Percentiles rank a stretch among this genome's conserved stretches.
Conservation (phyloP, 2,113 vertebrate genomes). For the Neolamprologus tretocephalus region DNA sequence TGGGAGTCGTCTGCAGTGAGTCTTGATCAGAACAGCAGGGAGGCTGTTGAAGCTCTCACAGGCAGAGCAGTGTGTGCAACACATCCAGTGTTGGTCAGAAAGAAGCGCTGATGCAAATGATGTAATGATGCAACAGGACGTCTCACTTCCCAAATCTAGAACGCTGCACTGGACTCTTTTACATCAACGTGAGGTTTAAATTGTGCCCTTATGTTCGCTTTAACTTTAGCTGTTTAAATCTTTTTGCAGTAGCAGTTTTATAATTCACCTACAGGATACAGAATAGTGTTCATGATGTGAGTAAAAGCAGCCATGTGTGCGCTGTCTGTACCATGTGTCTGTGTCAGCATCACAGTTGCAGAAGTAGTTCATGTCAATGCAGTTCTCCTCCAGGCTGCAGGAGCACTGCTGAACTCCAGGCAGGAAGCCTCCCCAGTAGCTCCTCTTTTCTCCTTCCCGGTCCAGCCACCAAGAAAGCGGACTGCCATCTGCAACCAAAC, state of each 20-base stretch:
- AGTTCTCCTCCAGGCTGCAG: conserved; percentile 93
- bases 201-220: not conserved
- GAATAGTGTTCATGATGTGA: too few species aligned
- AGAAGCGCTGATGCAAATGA: not conserved
- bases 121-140: not conserved
- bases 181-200: not conserved
- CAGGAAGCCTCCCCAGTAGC: conserved; percentile 91
- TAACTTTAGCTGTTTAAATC: not conserved
- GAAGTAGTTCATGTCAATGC: conserved; percentile 89
- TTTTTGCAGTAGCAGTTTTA: not conserved
- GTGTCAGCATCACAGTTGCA: conserved; percentile 94
- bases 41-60: not conserved
- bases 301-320: not conserved
- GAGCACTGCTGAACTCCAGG: conserved; percentile 91
- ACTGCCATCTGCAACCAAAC: conserved; percentile 76
- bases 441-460: conserved; percentile 79
- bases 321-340: conserved; percentile 76
- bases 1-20: not conserved
- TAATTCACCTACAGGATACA: not conserved
- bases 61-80: not conserved
- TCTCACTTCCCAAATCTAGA: not conserved
- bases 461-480: conserved; percentile 96
- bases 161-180: not conserved
- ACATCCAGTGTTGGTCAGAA: not conserved
- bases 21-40: not conserved